These are phyloP conservation scores for Mus musculus DNA, from an alignment of 2,113 vertebrate genomes.

Conservation along the genomic window GRCm39 chr12:103944501-103945000, in stretches of 20 bases:
- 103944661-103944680: rapidly evolving
- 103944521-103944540: neutral
- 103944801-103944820: neutral
- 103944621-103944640: neutral
- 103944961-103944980: neutral
- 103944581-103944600: neutral
- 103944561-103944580: neutral
- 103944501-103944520: neutral
- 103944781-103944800: rapidly evolving
- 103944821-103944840: neutral
- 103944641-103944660: neutral
- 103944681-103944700: rapidly evolving
- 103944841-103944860: neutral
- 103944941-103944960: neutral
- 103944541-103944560: neutral
- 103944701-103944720: rapidly evolving
- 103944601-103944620: neutral
- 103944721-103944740: neutral
- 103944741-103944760: rapidly evolving
- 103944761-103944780: neutral
- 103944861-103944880: too few species aligned
- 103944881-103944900: neutral
- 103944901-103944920: neutral
- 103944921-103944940: neutral
- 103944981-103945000: neutral